These are phyloP conservation scores for Dryococelus australis DNA, from an alignment of 2,888 invertebrate genomes.

Conservation along the genomic window DNA sequence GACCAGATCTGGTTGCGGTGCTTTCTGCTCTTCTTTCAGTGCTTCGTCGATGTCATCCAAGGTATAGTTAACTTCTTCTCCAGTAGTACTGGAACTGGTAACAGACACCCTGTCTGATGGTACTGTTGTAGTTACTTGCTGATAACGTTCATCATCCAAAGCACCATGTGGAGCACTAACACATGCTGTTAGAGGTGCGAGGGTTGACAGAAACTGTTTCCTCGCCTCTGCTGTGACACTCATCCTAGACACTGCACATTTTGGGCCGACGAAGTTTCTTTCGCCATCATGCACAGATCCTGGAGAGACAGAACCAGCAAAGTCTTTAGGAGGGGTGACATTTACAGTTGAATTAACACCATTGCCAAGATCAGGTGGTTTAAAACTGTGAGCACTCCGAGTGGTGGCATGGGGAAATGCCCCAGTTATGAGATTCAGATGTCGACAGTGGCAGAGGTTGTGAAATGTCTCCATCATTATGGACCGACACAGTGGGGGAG, in stretches of 20 bases:
- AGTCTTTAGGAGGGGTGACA: constrained; percentile 34
- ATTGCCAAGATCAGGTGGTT: constrained; percentile 66
- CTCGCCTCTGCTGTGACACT: constrained; percentile 68
- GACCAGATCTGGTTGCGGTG: constrained; percentile 72
- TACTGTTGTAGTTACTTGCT: constrained; percentile 29
- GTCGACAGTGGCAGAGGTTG: not conserved
- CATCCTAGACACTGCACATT: constrained; percentile 55
- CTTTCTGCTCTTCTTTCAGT: constrained; percentile 59
- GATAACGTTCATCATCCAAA: constrained; percentile 62
- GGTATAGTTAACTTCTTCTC: constrained; percentile 67
- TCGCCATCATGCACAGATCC: constrained; percentile 17
- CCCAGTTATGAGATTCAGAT: constrained; percentile 17
- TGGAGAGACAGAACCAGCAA: constrained; percentile 25
- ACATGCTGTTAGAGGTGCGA: constrained; percentile 81
- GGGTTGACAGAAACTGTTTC: constrained; percentile 78
- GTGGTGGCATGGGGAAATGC: not conserved
- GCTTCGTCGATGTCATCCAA: constrained; percentile 70
- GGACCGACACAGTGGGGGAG: constrained; percentile 5
- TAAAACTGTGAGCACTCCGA: constrained; percentile 42
- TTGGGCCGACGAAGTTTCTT: constrained; percentile 38
- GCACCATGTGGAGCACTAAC: constrained; percentile 58
- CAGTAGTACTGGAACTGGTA: constrained; percentile 60
- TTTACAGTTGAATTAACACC: constrained; percentile 51
- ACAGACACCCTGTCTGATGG: constrained; percentile 40
- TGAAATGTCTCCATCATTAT: not conserved